Conservation (phyloP, 2,888 invertebrate species). For the Bugula neritina region DNA sequence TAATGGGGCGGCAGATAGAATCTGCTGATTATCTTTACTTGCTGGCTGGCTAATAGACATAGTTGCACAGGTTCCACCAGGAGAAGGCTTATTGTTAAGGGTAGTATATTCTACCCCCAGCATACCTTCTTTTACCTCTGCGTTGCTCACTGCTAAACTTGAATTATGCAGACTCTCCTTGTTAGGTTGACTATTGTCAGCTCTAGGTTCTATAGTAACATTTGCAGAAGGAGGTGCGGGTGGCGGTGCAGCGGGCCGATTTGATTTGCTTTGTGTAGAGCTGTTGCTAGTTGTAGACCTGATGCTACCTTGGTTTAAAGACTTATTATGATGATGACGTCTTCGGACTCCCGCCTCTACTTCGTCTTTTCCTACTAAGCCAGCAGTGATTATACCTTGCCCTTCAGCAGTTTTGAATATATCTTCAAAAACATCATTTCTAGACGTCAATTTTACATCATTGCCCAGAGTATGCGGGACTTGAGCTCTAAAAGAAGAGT, state of each 20-base stretch:
- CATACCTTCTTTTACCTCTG: neutral
- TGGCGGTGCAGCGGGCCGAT: neutral
- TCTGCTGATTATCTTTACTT: too few relatives aligned
- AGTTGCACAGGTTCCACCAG: too few relatives aligned
- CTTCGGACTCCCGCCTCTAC: neutral
- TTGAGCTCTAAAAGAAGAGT: neutral
- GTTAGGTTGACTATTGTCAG: neutral
- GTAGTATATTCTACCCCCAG: neutral
- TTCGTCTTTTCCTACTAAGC: neutral
- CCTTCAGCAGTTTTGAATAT: conserved; percentile 18
- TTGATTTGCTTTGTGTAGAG: neutral
- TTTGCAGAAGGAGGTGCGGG: neutral
- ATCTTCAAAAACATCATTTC: neutral
- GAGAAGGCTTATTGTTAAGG: neutral
- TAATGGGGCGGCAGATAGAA: too few relatives aligned
- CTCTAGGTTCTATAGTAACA: neutral
- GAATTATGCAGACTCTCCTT: neutral
- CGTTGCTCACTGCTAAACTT: neutral
- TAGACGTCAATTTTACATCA: conserved; percentile 5
- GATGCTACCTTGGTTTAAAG: conserved; percentile 10
- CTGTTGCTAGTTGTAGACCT: neutral
- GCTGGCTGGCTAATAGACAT: too few relatives aligned
- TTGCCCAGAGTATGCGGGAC: too few relatives aligned
- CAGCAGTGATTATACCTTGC: neutral
- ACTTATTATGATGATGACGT: neutral